A percentile compares a stretch with the other conserved stretches of the same genome.
Conservation (phyloP, 2,797 vertebrate species). For the Sebastes elongatus region DNA sequence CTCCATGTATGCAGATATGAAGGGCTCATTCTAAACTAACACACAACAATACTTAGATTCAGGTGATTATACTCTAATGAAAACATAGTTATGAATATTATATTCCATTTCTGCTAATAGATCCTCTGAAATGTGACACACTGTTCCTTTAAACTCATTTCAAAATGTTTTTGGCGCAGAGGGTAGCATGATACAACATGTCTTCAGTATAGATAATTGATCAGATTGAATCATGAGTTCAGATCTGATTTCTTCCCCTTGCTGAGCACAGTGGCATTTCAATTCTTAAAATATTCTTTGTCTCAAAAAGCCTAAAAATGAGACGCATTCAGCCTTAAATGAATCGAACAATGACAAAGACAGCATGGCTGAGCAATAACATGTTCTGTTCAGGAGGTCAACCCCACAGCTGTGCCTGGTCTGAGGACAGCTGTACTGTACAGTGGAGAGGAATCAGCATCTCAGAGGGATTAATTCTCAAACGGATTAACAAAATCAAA, state of each 20-base stretch:
- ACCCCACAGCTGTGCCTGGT: slow-evolving; percentile 48
- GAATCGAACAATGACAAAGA: neutral
- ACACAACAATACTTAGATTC: too few relatives aligned
- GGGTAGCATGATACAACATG: neutral
- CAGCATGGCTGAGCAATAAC: slow-evolving; percentile 34
- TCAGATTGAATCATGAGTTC: neutral
- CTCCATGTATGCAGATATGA: too few relatives aligned
- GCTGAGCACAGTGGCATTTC: neutral
- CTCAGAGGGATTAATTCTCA: slow-evolving; percentile 52
- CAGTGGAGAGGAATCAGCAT: slow-evolving; percentile 18
- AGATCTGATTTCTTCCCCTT: neutral
- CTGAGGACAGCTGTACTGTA: slow-evolving; percentile 40
- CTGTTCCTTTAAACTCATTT: neutral
- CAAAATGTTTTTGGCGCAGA: neutral
- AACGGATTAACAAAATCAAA: slow-evolving; percentile 29
- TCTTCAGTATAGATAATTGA: neutral
- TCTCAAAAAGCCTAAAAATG: neutral
- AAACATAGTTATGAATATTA: too few relatives aligned
- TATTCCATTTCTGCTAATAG: too few relatives aligned
- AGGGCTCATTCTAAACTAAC: too few relatives aligned
- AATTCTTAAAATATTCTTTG: neutral
- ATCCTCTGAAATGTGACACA: accelerated
- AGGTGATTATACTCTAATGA: too few relatives aligned
- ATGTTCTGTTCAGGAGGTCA: slow-evolving; percentile 25
- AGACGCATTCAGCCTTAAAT: neutral